These are phyloP conservation scores for Chionis minor DNA, from an alignment of 2,113 vertebrate genomes.

Conservation along the genomic window DNA sequence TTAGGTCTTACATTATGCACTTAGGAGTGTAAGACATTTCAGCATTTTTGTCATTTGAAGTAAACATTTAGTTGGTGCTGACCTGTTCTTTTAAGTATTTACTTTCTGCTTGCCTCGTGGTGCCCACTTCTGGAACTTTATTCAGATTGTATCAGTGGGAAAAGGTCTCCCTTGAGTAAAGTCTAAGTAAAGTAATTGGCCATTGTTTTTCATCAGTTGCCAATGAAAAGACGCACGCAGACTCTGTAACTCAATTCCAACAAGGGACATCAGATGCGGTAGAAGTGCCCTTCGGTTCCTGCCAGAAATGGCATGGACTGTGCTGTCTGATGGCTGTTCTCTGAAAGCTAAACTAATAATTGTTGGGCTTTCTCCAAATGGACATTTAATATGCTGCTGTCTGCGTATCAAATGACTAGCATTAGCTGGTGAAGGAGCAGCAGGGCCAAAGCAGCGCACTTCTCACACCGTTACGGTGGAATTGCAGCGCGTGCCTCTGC, in stretches of 20 bases:
- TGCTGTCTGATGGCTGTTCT: not conserved
- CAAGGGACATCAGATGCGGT: not conserved
- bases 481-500: not conserved
- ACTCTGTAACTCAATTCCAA: not conserved
- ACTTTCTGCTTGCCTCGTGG: not conserved
- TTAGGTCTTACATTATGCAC: not conserved
- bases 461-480: not conserved
- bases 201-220: not conserved
- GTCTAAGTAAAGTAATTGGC: not conserved
- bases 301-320: not conserved
- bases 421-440: not conserved
- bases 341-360: slow-evolving; percentile 13
- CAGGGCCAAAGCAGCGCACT: not conserved
- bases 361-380: not conserved
- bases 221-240: not conserved
- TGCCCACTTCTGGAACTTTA: not conserved
- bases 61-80: not conserved
- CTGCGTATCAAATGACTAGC: not conserved
- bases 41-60: not conserved
- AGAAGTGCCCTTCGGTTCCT: not conserved
- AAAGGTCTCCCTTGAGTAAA: slow-evolving; percentile 19
- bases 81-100: not conserved
- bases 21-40: not conserved
- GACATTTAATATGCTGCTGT: not conserved
- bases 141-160: not conserved